Conservation (phyloP, 2,113 vertebrate species). For the Sphyrna mokarran region DNA sequence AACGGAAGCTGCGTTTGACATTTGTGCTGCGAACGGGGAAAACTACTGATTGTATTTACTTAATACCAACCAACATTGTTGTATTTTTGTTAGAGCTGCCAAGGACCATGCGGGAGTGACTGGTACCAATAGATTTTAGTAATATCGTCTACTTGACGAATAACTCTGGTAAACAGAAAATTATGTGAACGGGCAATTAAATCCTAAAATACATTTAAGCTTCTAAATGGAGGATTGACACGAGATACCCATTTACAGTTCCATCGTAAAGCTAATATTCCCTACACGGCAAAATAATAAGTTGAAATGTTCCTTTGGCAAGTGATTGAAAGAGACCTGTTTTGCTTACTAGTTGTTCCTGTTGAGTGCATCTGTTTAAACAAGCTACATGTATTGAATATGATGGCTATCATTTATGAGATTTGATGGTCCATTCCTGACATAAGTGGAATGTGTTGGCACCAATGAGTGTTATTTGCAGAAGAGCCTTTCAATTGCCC, state of each 20-base stretch:
- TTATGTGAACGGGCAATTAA: neutral
- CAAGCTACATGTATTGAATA: neutral
- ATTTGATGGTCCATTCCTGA: neutral
- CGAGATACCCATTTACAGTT: neutral
- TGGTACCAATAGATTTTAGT: neutral
- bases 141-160: neutral
- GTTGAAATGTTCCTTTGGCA: neutral
- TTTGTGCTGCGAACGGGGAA: neutral
- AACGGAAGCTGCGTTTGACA: neutral
- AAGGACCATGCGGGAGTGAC: neutral
- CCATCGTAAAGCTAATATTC: neutral
- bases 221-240: neutral
- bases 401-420: neutral
- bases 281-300: neutral
- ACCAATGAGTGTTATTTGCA: neutral
- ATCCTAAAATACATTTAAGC: neutral
- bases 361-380: neutral
- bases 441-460: neutral
- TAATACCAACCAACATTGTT: neutral
- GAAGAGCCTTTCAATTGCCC: neutral
- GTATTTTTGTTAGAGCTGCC: neutral
- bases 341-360: neutral
- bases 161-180: neutral
- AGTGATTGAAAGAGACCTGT: neutral
- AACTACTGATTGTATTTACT: neutral